A percentile compares a stretch with the other conserved stretches of the same genome.
Evolutionary conservation across 2,888 invertebrate genomes (phyloP).

Genomic region (Charanyca ferruginea): DNA sequence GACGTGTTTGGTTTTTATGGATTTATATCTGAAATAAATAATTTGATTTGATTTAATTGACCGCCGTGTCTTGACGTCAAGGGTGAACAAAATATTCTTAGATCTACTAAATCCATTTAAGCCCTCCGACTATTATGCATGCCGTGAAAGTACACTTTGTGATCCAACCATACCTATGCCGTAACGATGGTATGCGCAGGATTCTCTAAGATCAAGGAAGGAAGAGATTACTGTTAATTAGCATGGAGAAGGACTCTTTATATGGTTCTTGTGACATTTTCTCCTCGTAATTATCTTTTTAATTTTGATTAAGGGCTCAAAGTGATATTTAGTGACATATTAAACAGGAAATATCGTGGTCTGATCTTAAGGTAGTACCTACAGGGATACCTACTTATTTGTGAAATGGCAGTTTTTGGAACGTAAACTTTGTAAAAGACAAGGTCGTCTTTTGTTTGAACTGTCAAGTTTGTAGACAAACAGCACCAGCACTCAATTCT

Average conservation of each 20-base stretch:
- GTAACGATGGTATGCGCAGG: constrained; percentile 52
- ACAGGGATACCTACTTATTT: too few species aligned
- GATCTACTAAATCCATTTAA: too few species aligned
- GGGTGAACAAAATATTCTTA: too few species aligned
- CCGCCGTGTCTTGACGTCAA: too few species aligned
- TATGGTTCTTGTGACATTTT: constrained; percentile 34
- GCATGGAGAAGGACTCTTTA: constrained; percentile 21
- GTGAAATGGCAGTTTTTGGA: too few species aligned
- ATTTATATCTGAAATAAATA: too few species aligned
- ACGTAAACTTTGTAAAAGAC: too few species aligned
- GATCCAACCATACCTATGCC: constrained; percentile 26
- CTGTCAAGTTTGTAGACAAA: too few species aligned
- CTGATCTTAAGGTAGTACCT: constrained; percentile 14
- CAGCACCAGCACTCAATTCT: too few species aligned
- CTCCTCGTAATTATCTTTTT: constrained; percentile 27
- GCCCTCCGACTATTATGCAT: constrained; percentile 22
- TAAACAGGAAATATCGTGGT: constrained; percentile 1
- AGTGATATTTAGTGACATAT: constrained; percentile 6
- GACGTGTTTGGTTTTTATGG: too few species aligned
- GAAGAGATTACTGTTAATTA: constrained; percentile 45
- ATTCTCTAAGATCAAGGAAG: constrained; percentile 51
- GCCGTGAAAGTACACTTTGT: constrained; percentile 49
- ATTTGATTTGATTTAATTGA: not conserved
- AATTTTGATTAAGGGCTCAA: constrained; percentile 40
- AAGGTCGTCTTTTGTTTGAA: too few species aligned